Base-by-base conservation (phyloP, 2,888 invertebrate species). In the Leptinotarsa peninsularis region DNA sequence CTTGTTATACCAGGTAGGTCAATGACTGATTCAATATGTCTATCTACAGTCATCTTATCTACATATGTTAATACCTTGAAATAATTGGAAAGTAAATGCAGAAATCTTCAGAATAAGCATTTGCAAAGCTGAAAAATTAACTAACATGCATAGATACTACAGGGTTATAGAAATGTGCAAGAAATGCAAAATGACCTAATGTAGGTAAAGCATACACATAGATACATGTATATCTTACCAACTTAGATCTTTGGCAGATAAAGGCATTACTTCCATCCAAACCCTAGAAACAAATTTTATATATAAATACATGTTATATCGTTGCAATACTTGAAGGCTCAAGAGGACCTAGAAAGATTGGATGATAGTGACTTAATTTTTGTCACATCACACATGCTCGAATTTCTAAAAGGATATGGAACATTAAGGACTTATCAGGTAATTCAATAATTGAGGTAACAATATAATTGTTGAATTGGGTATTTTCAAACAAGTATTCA, bases 241-340 rank as follows among this genome's bases (percentile, higher is more conserved):
- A 88, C 86, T 89, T 89, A 84, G 88, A 88, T 85, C 89, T 88
- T 87, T 89, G 89, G 83, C 89, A 89, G 84, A 89, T 88, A 86
- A 89, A 88, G 82, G 89, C 88, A 86, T 88, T 89, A 84, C 88
- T 87, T 85, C 88, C 89, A 85, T 89, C 89, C 87, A 89, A 88
- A 84, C 87, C 88, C 89, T 89, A 88, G 85, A 89, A 89, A 86
- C 82, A 86, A 86, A 84, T 83, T 81, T 76, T 49, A 73, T 72
- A 43, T 43, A 66, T 77, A 73, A 75, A 73, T 74, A 73, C 67
- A 77, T 76, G 49, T 71, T 67, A 52, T 52, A 66, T 69, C 33
- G 7, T 63, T 70, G 63, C 66, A 23, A 33, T 56, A 66, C 23
- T 63, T 17, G 33, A 7, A 63, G 43, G 43, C 43, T 17, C 63